Base-by-base conservation (phyloP, 1,140 invertebrate genomes). In the Chionoecetes opilio region DNA sequence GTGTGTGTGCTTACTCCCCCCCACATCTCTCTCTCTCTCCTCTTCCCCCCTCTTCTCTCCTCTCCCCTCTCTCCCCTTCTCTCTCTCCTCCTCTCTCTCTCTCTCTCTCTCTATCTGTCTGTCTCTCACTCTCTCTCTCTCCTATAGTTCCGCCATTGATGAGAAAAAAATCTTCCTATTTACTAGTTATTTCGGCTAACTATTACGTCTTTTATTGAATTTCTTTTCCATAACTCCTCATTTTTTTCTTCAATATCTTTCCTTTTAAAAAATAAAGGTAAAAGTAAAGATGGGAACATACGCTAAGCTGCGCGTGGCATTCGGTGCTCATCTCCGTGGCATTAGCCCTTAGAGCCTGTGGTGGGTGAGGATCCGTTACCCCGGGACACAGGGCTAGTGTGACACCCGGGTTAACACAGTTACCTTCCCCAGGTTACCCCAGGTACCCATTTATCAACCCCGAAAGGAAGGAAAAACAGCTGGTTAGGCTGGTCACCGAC, bases 61-160 rank as follows among this genome's bases (percentile, higher is more conserved):
- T 26, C n/a, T 21, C n/a, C 63, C 21, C 63, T 75, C 63, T 75
- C n/a, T 75, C 63, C n/a, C 63, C n/a, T 26, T 75, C 63, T 75
- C 63, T n/a, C n/a, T 75, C 63, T 75, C 21, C n/a, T 26, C n/a
- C n/a, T 75, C 63, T 75, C 9, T n/a, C 63, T 75, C 63, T 75
- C n/a, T 75, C 63, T 75, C 63, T 75, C 63, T 75, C 63, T 75
- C 63, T 75, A 11, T 75, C 63, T 75, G 3, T 75, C 63, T n/a
- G 21, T 75, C 63, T n/a, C 63, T 75, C 63, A n/a, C 63, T 75
- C 63, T n/a, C 63, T 75, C 63, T 75, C 63, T 75, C 63, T 26
- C n/a, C n/a, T 26, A n/a, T 5, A 21, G 63, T 17, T 26, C 11
- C n/a, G 21, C 8, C 63, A 75, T 75, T 75, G 6, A n/a, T 75